A percentile compares a stretch with the other conserved stretches of the same genome.
Evolutionary conservation across 2,888 invertebrate species (phyloP).

Genomic region (Epinotia brunnichana): DNA sequence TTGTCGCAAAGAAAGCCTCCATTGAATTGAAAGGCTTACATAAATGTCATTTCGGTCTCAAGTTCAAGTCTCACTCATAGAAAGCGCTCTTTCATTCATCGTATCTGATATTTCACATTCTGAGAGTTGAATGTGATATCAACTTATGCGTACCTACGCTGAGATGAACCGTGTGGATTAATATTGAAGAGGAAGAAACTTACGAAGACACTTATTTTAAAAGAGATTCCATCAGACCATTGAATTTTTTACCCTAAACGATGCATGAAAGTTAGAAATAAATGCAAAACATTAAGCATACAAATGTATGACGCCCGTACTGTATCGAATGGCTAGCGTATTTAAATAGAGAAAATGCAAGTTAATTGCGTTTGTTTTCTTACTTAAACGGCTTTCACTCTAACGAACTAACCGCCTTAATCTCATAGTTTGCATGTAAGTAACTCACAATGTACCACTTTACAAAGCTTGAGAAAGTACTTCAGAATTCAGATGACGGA

Average conservation of each 20-base stretch:
- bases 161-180: conserved; percentile 2
- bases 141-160: background rate
- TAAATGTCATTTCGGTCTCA: conserved; percentile 33
- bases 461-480: conserved; percentile 31
- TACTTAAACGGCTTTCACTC: conserved; percentile 31
- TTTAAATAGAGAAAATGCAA: conserved; percentile 37
- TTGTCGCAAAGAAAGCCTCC: conserved; percentile 36
- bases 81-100: conserved; percentile 26
- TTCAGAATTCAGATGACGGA: conserved; percentile 24
- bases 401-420: conserved; percentile 28
- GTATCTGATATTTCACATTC: conserved; percentile 17
- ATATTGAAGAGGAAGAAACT: background rate
- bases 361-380: conserved; percentile 36
- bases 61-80: conserved; percentile 40
- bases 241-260: background rate
- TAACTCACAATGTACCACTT: conserved; percentile 20
- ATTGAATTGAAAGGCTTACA: conserved; percentile 35
- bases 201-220: background rate
- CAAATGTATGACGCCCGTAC: background rate
- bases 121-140: background rate
- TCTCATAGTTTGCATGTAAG: conserved; percentile 13
- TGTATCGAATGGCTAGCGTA: conserved; percentile 20
- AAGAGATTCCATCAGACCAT: background rate
- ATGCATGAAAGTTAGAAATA: background rate
- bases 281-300: background rate